phyloP scores from a whole-genome alignment of 2,113 vertebrate species.

The Mormoops blainvillei region DNA sequence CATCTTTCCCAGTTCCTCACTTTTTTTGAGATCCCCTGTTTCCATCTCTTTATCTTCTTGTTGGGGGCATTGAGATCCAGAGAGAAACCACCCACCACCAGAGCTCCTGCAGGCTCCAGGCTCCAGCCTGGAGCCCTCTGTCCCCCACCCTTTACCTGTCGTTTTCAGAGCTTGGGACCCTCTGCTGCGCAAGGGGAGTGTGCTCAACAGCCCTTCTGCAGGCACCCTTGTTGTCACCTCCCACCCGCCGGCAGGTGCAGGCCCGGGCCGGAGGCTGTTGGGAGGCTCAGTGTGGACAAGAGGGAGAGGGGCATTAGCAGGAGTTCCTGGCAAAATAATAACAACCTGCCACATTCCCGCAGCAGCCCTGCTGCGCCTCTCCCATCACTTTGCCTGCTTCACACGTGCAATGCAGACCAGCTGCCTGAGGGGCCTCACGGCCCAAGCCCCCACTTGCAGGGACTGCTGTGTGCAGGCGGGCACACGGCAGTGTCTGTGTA shows the following conservation, averaged over 20 bases:
- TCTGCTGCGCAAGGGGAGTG: background rate
- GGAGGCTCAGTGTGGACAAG: background rate
- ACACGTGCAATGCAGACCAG: background rate
- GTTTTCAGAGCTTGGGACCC: background rate
- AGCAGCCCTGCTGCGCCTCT: background rate
- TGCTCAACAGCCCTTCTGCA: background rate
- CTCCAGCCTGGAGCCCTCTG: background rate
- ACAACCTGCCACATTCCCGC: background rate
- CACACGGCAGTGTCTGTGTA: constrained; percentile 9
- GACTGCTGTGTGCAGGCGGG: constrained; percentile 27
- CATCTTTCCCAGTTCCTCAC: background rate
- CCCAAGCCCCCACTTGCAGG: constrained; percentile 15
- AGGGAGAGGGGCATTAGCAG: background rate
- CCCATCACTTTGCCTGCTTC: constrained; percentile 18
- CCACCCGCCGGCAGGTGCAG: background rate
- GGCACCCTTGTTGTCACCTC: background rate
- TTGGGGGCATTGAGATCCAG: background rate
- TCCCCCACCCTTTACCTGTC: background rate
- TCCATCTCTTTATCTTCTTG: background rate
- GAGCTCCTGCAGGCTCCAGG: background rate
- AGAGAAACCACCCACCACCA: background rate
- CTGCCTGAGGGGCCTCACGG: constrained; percentile 34
- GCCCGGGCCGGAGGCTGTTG: background rate
- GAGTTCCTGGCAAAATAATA: constrained; percentile 48
- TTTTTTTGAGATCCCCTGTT: background rate